Percentiles rank a stretch among this genome's conserved stretches.
Evolutionary conservation across 2,797 vertebrate species (phyloP).

Genomic region (Tapera naevia): DNA sequence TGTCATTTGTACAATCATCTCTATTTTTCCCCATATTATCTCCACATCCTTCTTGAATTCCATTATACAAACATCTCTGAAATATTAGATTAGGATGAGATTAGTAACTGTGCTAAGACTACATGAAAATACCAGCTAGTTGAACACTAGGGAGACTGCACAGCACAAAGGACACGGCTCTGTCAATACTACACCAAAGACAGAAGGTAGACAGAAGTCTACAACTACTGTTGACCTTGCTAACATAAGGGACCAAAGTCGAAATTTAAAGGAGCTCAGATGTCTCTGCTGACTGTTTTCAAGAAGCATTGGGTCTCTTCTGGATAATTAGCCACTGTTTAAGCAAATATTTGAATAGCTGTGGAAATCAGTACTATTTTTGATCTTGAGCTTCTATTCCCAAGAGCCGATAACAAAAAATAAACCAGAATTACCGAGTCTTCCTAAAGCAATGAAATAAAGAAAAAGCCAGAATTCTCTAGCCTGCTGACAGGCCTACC

Average conservation of each 20-base stretch:
- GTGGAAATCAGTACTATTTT: slow-evolving; percentile 15
- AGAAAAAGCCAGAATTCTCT: not conserved
- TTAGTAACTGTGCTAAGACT: not conserved
- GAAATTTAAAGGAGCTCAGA: slow-evolving; percentile 24
- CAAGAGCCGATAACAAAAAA: not conserved
- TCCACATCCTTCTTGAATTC: not conserved
- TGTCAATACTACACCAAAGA: not conserved
- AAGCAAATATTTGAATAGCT: slow-evolving; percentile 50
- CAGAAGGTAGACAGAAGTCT: slow-evolving; percentile 8
- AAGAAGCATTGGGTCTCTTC: not conserved
- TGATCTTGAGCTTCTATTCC: not conserved
- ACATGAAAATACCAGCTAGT: not conserved
- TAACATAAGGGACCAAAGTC: slow-evolving; percentile 8
- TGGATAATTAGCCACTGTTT: slow-evolving; percentile 29
- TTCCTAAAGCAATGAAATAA: not conserved
- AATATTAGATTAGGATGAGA: not conserved
- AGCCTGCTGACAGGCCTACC: not conserved
- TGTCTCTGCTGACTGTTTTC: not conserved
- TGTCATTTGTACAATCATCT: not conserved
- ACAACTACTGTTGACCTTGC: slow-evolving; percentile 32
- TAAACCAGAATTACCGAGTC: not conserved
- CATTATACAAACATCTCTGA: not conserved
- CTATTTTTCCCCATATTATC: not conserved
- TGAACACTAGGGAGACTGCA: not conserved
- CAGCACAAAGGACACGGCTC: not conserved